phyloP scores from a whole-genome alignment of 2,113 vertebrate genomes.

The Hypanus sabinus region DNA sequence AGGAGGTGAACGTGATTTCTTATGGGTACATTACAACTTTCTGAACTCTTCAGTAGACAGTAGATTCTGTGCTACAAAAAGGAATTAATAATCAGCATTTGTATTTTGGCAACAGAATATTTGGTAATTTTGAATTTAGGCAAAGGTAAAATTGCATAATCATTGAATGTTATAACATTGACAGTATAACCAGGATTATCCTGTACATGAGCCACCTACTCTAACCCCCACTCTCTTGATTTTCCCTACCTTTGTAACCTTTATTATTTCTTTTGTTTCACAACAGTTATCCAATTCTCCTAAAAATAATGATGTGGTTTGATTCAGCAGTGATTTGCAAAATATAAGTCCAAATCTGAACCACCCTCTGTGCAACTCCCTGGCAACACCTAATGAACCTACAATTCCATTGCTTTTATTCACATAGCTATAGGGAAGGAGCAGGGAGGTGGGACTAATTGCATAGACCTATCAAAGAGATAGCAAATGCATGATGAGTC shows the following conservation, averaged over 20 bases:
- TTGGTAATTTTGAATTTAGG: background rate
- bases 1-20: background rate
- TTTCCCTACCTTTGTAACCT: background rate
- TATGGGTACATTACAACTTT: slow-evolving; percentile 20
- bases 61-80: background rate
- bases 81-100: background rate
- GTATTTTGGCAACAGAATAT: background rate
- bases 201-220: background rate
- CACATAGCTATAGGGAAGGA: background rate
- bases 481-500: background rate
- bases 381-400: background rate
- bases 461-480: background rate
- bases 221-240: background rate
- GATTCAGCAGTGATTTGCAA: background rate
- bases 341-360: background rate
- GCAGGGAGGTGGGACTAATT: slow-evolving; percentile 4
- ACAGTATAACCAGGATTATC: background rate
- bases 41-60: slow-evolving; percentile 4
- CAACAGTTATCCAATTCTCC: background rate
- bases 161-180: background rate
- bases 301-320: slow-evolving; percentile 14
- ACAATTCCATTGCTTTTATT: background rate
- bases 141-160: background rate
- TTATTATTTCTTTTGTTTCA: background rate
- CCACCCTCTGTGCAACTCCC: background rate